Evolutionary conservation across 1,140 invertebrate species (phyloP).

Genomic region (Anastrepha ludens): DNA sequence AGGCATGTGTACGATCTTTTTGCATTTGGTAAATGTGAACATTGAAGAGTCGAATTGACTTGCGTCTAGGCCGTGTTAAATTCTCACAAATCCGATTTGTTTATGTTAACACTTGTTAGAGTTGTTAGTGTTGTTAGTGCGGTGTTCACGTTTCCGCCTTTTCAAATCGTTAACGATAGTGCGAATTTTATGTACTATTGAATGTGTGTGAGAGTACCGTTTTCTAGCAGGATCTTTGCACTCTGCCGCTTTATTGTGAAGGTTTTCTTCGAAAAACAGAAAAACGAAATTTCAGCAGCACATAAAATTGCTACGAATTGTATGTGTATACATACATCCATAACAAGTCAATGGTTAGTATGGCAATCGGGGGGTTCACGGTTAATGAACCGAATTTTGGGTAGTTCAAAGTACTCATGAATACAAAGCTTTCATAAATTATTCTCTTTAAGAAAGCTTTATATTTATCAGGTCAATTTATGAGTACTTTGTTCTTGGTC

Average conservation of each 20-base stretch:
- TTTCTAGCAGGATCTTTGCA: not conserved
- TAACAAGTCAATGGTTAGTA: not conserved
- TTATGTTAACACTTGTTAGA: slow-evolving; percentile 38
- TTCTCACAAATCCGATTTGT: slow-evolving; percentile 34
- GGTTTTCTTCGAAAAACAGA: not conserved
- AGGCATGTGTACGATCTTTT: too few species aligned
- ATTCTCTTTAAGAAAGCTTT: too few species aligned
- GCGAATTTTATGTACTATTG: too few species aligned
- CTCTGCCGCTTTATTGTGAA: not conserved
- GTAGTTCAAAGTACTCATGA: not conserved
- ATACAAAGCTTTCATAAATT: too few species aligned
- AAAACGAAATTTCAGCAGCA: not conserved
- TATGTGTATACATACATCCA: too few species aligned
- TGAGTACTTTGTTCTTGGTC: too few species aligned
- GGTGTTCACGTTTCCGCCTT: slow-evolving; percentile 6
- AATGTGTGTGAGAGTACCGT: too few species aligned
- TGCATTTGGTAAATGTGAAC: too few species aligned
- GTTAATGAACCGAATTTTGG: not conserved
- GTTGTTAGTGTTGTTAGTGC: not conserved
- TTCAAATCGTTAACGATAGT: not conserved
- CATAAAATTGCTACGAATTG: not conserved
- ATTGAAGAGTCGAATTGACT: not conserved
- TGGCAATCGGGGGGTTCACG: not conserved
- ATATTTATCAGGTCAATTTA: too few species aligned
- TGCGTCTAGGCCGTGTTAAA: slow-evolving; percentile 10